phyloP scores from a whole-genome alignment of 1,140 invertebrate genomes.

The Anastrepha obliqua region DNA sequence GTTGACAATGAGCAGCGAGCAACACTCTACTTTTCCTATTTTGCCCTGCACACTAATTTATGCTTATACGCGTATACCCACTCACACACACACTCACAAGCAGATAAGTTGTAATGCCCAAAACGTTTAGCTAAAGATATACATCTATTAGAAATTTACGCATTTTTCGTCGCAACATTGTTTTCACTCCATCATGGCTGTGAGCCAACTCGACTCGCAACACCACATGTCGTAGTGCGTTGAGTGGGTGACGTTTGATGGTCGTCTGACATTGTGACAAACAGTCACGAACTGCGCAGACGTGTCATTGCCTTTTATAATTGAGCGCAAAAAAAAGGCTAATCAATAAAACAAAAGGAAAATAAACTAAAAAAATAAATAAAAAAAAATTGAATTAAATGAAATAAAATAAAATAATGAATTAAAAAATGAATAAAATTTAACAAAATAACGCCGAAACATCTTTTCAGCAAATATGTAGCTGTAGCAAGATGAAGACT shows the following conservation, averaged over 20 bases:
- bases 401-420: background rate
- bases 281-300: background rate
- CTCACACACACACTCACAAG: background rate
- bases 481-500: too few species aligned
- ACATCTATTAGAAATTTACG: background rate
- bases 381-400: background rate
- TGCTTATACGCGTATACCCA: background rate
- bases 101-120: background rate
- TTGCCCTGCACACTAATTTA: background rate
- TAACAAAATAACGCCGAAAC: too few species aligned
- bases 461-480: too few species aligned
- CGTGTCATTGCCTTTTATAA: constrained; percentile 1
- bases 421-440: too few species aligned
- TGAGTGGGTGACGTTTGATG: constrained; percentile 15
- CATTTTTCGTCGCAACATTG: background rate
- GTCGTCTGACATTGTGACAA: background rate
- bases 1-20: background rate
- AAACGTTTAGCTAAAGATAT: background rate
- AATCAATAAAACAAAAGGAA: background rate
- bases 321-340: background rate
- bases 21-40: background rate
- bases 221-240: background rate
- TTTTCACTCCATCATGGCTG: background rate
- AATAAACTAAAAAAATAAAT: background rate
- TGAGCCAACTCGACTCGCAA: background rate